Base-by-base conservation (phyloP, 2,888 invertebrate genomes). In the Limulus polyphemus region DNA sequence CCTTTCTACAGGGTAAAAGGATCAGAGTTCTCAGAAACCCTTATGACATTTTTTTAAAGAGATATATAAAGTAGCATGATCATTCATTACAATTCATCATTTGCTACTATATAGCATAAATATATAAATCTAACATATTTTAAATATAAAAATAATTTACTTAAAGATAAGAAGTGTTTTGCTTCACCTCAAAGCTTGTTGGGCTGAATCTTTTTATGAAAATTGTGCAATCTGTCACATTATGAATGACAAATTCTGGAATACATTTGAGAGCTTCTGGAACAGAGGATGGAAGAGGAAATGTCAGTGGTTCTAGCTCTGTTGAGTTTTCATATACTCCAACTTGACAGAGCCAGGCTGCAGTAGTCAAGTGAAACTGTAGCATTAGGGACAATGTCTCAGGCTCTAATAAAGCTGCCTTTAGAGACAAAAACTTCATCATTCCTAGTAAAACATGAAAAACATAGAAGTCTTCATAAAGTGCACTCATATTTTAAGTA, bases 201-300 rank as follows among this genome's bases (percentile, higher is more conserved):
- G 81, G 80, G 62, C 79, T 79, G 56, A 85, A 84, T 12, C 86
- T 82, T 46, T 85, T 82, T 70, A 86, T 78, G 64, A 90, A 86
- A 68, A 86, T 84, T 70, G 93, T 81, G 75, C 87, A 85, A 60
- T 87, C 86, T 48, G 89, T 84, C 58, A 91, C 81, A 76, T 94
- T 95, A 76, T 93, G 93, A 57, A 92, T 79, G 49, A 95, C 79
- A 74, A 89, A 88, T 77, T 97, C 95, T 55, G 95, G 95, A 73
- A 95, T 82, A 74, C 87, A 90, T 73, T 87, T 70, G 57, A 79
- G 71, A 58, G 67, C 68, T 9, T 62, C 48, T 5, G 75, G 74
- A 12, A 71, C 72, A 47, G 67, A 62, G 55, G 62, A 69, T 11
- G 73, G 69, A 32, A 77, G 70, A 48, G 77, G 77, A 68, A 76